Base-by-base conservation (phyloP, 2,113 vertebrate species). In the Mesoclemmys tuberculata region DNA sequence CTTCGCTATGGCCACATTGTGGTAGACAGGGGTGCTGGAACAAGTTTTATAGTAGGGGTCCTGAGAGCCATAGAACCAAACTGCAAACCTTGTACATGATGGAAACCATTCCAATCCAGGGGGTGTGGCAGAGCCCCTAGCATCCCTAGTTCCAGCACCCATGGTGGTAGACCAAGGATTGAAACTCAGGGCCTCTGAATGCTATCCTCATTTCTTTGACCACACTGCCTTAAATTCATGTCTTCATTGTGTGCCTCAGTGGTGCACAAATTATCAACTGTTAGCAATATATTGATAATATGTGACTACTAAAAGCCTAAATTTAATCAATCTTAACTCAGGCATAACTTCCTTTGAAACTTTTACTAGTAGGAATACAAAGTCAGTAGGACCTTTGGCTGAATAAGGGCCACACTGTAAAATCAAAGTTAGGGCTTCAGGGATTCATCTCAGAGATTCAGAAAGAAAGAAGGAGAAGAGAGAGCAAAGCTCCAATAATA, bases 401-500 rank as follows among this genome's bases (percentile, higher is more conserved):
- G 3, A 95, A 92, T 85, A 44, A 51, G 12, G 90, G 64, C 44
- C 71, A 88, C 79, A 22, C 11, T 5, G 55, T 82, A 87, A 95
- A 92, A 92, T 74, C 35, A 11, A 71, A 56, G 10, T 18, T 75
- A 78, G 22, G 93, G 31, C 89, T 91, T 22, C 61, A 89, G 6
- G 46, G 46, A 74, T 83, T 91, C 22, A 84, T 81, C 8, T 95
- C 51, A 46, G 92, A 94, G 82, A 92, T 82, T 51, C 1, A 82
- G 12, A 84, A 86, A 89, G 49, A 93, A 52, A 61, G 6, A 80
- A 11, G n/a, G 48, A 83, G 41, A 77, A 54, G n/a, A 38, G 31
- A 51, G 68, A 51, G 14, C 71, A 19, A 12, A 89, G 80, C 29
- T 58, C 16, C 80, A 91, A 93, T 80, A 96, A n/a, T 97, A 99